Conservation (phyloP, 1,140 invertebrate genomes). For the Eueides isabella region DNA sequence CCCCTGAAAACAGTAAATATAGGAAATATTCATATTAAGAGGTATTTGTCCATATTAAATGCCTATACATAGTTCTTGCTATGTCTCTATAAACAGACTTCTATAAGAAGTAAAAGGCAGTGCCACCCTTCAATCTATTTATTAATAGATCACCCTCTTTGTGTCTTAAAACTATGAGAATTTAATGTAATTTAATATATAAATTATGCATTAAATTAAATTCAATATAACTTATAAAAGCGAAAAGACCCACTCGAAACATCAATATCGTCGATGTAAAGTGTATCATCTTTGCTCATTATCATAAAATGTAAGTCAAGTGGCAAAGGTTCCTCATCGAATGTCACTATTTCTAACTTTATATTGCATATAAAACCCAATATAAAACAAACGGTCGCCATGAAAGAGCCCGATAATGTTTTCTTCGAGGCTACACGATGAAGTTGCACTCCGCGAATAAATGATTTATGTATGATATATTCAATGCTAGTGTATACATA, state of each 20-base stretch:
- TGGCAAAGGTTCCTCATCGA: conserved; percentile 55
- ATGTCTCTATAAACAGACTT: no score
- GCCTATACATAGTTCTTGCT: no score
- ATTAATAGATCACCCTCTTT: no score
- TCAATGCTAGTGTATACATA: conserved; percentile 60
- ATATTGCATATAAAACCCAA: conserved; percentile 64
- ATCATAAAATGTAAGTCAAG: conserved; percentile 68
- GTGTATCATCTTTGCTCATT: conserved; percentile 66
- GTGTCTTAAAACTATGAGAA: neutral
- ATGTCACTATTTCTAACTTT: conserved; percentile 68
- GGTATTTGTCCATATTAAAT: no score
- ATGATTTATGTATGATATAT: conserved; percentile 56
- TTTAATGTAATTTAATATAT: neutral
- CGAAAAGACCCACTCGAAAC: conserved; percentile 55
- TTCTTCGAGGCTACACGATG: conserved; percentile 45
- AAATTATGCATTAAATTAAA: neutral
- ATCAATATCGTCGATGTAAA: conserved; percentile 73
- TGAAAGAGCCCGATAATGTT: conserved; percentile 58
- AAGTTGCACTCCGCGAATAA: conserved; percentile 52
- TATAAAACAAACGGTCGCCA: conserved; percentile 55
- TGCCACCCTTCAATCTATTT: no score
- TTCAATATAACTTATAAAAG: neutral
- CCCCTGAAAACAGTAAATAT: conserved; percentile 46
- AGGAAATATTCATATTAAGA: no score
- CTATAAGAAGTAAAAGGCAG: no score